These are phyloP conservation scores for Tinamus guttatus DNA, from an alignment of 2,113 vertebrate species.

Conservation along the genomic window DNA sequence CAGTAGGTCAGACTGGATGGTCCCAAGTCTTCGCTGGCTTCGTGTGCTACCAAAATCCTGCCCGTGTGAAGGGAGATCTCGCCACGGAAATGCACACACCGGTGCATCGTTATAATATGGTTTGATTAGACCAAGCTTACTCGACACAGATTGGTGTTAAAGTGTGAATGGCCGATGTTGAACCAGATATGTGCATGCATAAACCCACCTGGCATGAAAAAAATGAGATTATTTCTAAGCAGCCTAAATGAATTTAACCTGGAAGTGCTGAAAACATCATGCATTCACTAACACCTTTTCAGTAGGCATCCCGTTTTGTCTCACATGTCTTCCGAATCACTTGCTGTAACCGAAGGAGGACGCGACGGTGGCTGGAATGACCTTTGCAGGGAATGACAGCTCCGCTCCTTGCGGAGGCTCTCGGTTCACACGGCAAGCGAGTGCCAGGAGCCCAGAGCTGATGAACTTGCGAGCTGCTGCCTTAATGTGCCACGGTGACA, in stretches of 20 bases:
- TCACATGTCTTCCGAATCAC: not conserved
- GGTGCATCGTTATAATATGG: not conserved
- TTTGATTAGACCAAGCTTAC: not conserved
- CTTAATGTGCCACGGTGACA: not conserved
- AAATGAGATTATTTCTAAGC: not conserved
- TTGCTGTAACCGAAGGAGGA: not conserved
- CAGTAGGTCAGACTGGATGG: not conserved
- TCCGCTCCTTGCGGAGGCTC: not conserved
- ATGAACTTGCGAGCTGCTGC: not conserved
- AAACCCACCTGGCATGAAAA: not conserved
- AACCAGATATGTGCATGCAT: not conserved
- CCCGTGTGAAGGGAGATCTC: not conserved
- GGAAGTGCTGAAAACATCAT: rapidly evolving
- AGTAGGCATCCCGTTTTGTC: not conserved
- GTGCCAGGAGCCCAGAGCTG: not conserved
- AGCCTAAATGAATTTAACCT: not conserved
- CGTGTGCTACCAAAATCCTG: not conserved
- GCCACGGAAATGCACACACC: not conserved
- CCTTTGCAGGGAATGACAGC: not conserved
- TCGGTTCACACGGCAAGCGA: not conserved
- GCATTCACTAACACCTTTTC: not conserved
- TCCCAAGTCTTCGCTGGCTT: not conserved
- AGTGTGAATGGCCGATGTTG: not conserved
- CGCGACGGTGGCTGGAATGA: not conserved
- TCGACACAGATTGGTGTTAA: not conserved